Evolutionary conservation across 1,140 invertebrate genomes (phyloP).

Genomic region (Sweltsa coloradensis): DNA sequence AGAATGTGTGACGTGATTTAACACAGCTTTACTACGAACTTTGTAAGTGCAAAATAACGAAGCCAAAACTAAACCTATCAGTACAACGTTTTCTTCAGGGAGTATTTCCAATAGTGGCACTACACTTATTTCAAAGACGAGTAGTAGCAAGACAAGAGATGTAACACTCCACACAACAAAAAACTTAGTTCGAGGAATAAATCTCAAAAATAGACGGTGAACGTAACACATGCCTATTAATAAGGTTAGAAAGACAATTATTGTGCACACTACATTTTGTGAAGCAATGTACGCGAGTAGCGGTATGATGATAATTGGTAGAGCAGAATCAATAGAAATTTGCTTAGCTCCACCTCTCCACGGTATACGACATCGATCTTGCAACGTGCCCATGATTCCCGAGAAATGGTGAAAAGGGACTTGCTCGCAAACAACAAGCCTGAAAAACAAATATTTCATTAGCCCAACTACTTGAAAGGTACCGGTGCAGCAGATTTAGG

Average conservation of each 20-base stretch:
- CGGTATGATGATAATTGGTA: constrained; percentile 50
- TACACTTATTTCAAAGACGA: constrained; percentile 21
- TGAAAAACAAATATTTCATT: constrained; percentile 14
- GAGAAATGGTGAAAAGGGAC: constrained; percentile 13
- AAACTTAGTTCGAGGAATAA: constrained; percentile 10
- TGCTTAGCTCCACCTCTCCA: constrained; percentile 38
- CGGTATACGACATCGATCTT: constrained; percentile 38
- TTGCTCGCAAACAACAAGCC: constrained; percentile 18
- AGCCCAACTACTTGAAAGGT: not conserved
- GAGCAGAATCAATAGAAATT: constrained; percentile 40
- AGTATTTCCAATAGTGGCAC: constrained; percentile 37
- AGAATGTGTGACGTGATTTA: constrained; percentile 28
- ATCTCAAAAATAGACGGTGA: constrained; percentile 21
- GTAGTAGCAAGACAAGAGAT: constrained; percentile 44
- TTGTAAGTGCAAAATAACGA: constrained; percentile 43
- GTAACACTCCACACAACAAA: constrained; percentile 28
- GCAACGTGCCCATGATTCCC: constrained; percentile 26
- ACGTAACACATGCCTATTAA: constrained; percentile 46
- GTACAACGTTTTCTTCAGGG: constrained; percentile 48
- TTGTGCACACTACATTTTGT: constrained; percentile 40
- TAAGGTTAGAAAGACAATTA: constrained; percentile 43
- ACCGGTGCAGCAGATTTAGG: too few relatives aligned
- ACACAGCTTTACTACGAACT: constrained; percentile 40
- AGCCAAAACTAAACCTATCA: constrained; percentile 40
- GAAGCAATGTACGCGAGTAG: constrained; percentile 41